Base-by-base conservation (phyloP, 2,888 invertebrate species). In the Ichneumoninae sp. region DNA sequence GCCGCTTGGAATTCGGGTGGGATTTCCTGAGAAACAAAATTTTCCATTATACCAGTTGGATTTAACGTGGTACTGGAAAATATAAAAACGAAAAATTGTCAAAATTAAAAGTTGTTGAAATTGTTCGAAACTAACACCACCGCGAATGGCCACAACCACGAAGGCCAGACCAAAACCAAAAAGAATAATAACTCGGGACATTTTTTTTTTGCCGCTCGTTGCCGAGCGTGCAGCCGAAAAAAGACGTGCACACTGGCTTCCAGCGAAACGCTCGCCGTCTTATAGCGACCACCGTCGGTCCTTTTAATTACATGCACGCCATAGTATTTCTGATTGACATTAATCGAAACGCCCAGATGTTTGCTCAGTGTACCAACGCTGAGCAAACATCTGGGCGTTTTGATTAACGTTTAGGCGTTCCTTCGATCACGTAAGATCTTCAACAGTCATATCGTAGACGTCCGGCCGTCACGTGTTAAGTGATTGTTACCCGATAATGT, bases 81-180 rank as follows among this genome's bases (percentile, higher is more conserved):
- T 2, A 40, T 2, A 10, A 40, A 40, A 40, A 10, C 1, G 0
- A 40, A 33, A 50, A 52, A 40, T n/a, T 1, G n/a, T 47, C n/a
- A 50, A 57, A 26, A 19, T 16, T 19, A 40, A 33, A 50, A 52
- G 8, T n/a, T 1, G n/a, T 47, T 44, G 36, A 57, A 26, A 19
- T 16, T 19, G 4, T 16, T 68, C 4, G 3, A 75, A 66, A 83
- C 87, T 85, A 78, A 88, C 88, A 13, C 81, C 86, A 74, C 86
- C 84, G 2, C 84, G 50, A 80, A 75, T 71, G 10, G 78, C 72
- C 13, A 75, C 68, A 19, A 69, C 70, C 50, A 86, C 44, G 33
- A 65, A 44, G 44, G 77, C 84, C 5, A 84, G 19, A 40, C 79
- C 40, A 16, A 77, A 36, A 54, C 75, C 69, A 33, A 80, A 33